Evolutionary conservation across 2,888 invertebrate genomes (phyloP).

Genomic region (Pristionchus fissidentatus): DNA sequence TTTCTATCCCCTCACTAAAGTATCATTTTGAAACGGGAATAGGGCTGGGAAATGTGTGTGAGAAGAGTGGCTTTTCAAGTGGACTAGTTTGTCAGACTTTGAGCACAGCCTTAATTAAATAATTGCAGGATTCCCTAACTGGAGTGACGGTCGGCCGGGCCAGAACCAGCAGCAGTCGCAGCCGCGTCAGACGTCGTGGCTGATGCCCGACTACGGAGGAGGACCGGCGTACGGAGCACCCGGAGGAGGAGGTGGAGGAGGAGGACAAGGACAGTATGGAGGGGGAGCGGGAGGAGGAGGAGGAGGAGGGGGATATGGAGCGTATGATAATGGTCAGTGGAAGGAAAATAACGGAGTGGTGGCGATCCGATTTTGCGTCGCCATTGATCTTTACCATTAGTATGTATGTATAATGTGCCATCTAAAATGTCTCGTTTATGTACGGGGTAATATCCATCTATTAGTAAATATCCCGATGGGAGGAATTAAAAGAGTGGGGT

Average conservation of each 20-base stretch:
- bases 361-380: no score
- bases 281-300: neutral
- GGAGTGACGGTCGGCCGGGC: neutral
- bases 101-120: neutral
- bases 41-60: neutral
- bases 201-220: constrained; percentile 1
- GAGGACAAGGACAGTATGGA: neutral
- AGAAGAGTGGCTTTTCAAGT: neutral
- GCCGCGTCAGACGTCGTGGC: neutral
- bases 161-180: neutral
- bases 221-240: neutral
- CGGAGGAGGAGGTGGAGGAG: neutral
- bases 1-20: no score
- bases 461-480: no score
- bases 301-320: neutral
- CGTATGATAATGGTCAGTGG: no score
- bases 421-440: no score
- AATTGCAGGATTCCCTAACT: neutral
- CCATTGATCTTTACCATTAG: no score
- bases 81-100: neutral
- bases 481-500: no score
- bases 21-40: no score
- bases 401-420: no score
- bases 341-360: no score
- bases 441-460: no score